Evolutionary conservation across 2,113 vertebrate species (phyloP).

Genomic region (Nesogale talazaci): DNA sequence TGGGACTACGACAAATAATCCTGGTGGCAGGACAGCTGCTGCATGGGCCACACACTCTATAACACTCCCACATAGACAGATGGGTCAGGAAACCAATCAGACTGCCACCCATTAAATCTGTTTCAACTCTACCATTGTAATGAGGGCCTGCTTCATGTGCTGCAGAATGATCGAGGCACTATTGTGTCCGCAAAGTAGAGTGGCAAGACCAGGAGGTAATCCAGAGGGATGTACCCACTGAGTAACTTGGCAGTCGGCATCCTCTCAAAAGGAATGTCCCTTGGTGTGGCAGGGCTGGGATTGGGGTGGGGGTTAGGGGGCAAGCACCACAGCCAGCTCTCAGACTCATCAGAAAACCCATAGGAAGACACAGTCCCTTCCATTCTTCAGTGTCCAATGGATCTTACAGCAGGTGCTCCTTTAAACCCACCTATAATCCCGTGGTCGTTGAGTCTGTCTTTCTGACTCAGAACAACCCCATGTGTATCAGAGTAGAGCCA

Average conservation of each 20-base stretch:
- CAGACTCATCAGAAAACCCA: background rate
- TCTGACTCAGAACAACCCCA: background rate
- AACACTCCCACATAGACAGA: background rate
- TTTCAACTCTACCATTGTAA: background rate
- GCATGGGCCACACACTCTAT: background rate
- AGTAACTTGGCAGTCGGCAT: accelerated
- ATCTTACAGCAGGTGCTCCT: background rate
- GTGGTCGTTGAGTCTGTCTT: background rate
- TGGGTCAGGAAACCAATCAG: too few species aligned
- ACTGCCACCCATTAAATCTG: background rate
- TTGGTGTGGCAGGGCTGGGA: background rate
- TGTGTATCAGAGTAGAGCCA: background rate
- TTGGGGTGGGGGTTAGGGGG: too few species aligned
- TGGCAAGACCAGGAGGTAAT: background rate
- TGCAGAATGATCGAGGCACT: too few species aligned
- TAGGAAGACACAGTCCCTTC: background rate
- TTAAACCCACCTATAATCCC: background rate
- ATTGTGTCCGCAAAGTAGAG: background rate
- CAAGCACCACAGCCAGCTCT: background rate
- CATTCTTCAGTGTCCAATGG: background rate
- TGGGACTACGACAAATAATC: background rate
- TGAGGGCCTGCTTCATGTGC: background rate
- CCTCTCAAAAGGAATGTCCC: background rate
- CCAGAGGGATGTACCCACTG: background rate
- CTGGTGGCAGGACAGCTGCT: background rate